Percentiles rank a stretch among this genome's conserved stretches.
Evolutionary conservation across 2,797 vertebrate species (phyloP).

Genomic region (Tragelaphus oryx): DNA sequence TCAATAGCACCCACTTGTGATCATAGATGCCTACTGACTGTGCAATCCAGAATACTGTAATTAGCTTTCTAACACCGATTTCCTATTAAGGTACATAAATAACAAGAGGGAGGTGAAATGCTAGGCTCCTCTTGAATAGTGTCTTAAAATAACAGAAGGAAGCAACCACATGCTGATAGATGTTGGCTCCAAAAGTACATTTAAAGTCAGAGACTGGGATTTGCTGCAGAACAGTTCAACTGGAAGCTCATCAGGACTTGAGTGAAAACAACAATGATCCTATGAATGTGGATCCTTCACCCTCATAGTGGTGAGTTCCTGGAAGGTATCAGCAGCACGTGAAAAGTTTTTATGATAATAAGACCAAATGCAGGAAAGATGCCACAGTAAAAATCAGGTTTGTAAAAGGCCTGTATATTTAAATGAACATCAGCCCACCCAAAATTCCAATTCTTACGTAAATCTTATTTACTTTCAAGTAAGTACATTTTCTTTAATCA

Average conservation of each 20-base stretch:
- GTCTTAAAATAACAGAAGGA: slow-evolving; percentile 76
- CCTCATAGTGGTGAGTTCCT: neutral
- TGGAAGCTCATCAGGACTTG: slow-evolving; percentile 47
- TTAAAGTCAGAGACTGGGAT: slow-evolving; percentile 45
- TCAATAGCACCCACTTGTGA: slow-evolving; percentile 58
- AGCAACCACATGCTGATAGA: slow-evolving; percentile 56
- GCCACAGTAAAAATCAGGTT: neutral
- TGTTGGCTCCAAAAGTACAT: slow-evolving; percentile 50
- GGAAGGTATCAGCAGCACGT: neutral
- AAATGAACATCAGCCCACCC: neutral
- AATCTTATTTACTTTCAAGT: slow-evolving; percentile 34
- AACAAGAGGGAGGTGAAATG: slow-evolving; percentile 68
- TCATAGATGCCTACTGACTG: slow-evolving; percentile 54
- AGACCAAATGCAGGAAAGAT: neutral
- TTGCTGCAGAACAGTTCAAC: slow-evolving; percentile 43
- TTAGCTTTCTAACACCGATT: slow-evolving; percentile 74
- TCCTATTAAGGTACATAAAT: slow-evolving; percentile 72
- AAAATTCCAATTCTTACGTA: neutral
- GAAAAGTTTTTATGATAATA: neutral
- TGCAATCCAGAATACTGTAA: slow-evolving; percentile 64
- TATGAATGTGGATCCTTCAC: neutral
- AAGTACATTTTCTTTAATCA: slow-evolving; percentile 3
- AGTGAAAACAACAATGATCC: slow-evolving; percentile 27
- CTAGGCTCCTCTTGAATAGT: slow-evolving; percentile 63
- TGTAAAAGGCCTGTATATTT: neutral